These are phyloP conservation scores for Sturmia bella DNA, from an alignment of 2,888 invertebrate species.

Conservation along the genomic window DNA sequence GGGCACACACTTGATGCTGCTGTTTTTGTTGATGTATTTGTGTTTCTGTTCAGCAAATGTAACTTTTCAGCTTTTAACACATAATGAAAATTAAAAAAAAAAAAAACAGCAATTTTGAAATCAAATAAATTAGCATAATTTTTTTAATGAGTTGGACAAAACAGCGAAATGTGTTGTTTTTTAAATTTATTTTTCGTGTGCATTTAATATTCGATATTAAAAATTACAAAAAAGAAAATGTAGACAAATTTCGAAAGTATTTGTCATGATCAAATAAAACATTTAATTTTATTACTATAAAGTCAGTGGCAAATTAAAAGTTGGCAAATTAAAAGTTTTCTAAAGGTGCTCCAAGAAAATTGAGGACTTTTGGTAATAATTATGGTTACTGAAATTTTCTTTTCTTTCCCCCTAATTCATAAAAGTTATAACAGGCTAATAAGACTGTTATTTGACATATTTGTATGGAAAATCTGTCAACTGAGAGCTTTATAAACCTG, in stretches of 20 bases:
- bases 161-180: slow-evolving; percentile 1
- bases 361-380: too few relatives aligned
- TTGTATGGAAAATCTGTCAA: too few relatives aligned
- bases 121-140: slow-evolving; percentile 50
- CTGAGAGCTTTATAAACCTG: too few relatives aligned
- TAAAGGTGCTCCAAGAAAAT: too few relatives aligned
- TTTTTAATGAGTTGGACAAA: slow-evolving; percentile 16
- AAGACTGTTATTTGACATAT: too few relatives aligned
- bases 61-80: slow-evolving; percentile 42
- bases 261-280: slow-evolving; percentile 50
- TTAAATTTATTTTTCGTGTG: slow-evolving; percentile 31
- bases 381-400: too few relatives aligned
- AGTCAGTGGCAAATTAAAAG: slow-evolving; percentile 1
- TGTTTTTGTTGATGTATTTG: not conserved
- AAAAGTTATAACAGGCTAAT: too few relatives aligned
- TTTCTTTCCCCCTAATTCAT: too few relatives aligned
- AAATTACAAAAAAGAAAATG: not conserved
- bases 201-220: slow-evolving; percentile 31
- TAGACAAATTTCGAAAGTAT: slow-evolving; percentile 31
- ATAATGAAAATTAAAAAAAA: slow-evolving; percentile 33
- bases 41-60: slow-evolving; percentile 26
- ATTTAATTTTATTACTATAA: not conserved
- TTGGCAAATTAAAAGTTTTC: too few relatives aligned
- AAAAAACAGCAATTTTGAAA: slow-evolving; percentile 39
- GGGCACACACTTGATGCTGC: not conserved